Percentiles rank a stretch among this genome's conserved stretches.
phyloP scores from a whole-genome alignment of 1,140 invertebrate genomes.

The Amphibalanus amphitrite region DNA sequence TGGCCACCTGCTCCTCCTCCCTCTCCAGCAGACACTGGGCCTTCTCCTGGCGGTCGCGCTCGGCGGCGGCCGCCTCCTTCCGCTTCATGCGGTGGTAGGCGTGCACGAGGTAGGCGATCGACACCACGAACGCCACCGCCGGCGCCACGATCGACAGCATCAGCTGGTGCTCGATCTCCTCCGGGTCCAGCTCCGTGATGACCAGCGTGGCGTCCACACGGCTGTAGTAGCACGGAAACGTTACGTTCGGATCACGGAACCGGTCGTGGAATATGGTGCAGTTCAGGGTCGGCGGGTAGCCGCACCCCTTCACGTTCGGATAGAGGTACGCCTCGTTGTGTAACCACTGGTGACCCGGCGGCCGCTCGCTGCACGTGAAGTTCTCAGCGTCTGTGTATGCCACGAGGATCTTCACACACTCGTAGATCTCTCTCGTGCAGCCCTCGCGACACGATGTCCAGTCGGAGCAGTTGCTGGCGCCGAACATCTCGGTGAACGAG shows the following conservation, averaged over 20 bases:
- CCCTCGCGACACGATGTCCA: conserved; percentile 78
- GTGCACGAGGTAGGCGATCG: background rate
- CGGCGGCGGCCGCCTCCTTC: too few species aligned
- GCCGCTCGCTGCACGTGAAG: conserved; percentile 6
- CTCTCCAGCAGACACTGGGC: too few species aligned
- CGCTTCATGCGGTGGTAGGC: too few species aligned
- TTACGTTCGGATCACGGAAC: conserved; percentile 43
- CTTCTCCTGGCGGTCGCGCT: too few species aligned
- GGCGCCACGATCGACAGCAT: conserved; percentile 14
- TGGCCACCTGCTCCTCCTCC: too few species aligned
- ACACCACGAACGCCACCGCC: background rate
- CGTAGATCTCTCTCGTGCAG: conserved; percentile 44
- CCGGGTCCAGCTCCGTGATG: conserved; percentile 60
- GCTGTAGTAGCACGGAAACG: conserved; percentile 74
- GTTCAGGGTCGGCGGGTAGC: conserved; percentile 58
- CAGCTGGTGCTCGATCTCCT: conserved; percentile 10
- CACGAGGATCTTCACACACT: conserved; percentile 50
- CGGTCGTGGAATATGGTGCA: conserved; percentile 61
- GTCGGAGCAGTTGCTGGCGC: conserved; percentile 56
- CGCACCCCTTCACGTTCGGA: too few species aligned
- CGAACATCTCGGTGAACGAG: conserved; percentile 55
- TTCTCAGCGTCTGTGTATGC: conserved; percentile 39
- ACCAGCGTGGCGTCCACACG: conserved; percentile 64
- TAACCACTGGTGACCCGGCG: conserved; percentile 11
- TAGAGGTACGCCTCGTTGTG: too few species aligned